phyloP scores from a whole-genome alignment of 2,888 invertebrate genomes.

The Plutella xylostella region DNA sequence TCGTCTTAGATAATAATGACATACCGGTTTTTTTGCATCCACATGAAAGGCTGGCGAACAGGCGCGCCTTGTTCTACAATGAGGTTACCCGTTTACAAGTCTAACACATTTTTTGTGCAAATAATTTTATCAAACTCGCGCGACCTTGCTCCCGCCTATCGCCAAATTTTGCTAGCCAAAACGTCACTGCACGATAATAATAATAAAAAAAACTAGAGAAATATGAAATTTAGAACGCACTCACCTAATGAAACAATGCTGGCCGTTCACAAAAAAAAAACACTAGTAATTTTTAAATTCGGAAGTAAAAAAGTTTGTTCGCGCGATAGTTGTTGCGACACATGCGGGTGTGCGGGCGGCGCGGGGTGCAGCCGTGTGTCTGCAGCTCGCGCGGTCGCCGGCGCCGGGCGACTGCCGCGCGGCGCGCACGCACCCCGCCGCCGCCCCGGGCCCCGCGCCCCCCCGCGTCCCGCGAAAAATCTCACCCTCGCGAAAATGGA shows the following conservation, averaged over 20 bases:
- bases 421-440: slow-evolving; percentile 63
- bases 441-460: slow-evolving; percentile 32
- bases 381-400: slow-evolving; percentile 57
- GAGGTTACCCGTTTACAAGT: slow-evolving; percentile 63
- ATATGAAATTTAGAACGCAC: slow-evolving; percentile 17
- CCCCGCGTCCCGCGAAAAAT: slow-evolving; percentile 25
- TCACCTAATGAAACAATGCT: slow-evolving; percentile 25
- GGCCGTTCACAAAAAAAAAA: slow-evolving; percentile 9
- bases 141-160: slow-evolving; percentile 68
- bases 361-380: slow-evolving; percentile 24
- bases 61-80: slow-evolving; percentile 50
- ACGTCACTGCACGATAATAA: slow-evolving; percentile 47
- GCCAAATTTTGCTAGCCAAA: slow-evolving; percentile 56
- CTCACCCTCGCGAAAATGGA: slow-evolving; percentile 25
- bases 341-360: slow-evolving; percentile 15
- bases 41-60: no score
- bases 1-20: no score
- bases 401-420: slow-evolving; percentile 57
- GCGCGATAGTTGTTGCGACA: slow-evolving; percentile 34
- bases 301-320: slow-evolving; percentile 19
- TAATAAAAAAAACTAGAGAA: slow-evolving; percentile 33
- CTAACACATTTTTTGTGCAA: slow-evolving; percentile 65
- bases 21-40: no score
- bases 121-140: slow-evolving; percentile 59
- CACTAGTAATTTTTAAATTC: slow-evolving; percentile 3